phyloP scores from a whole-genome alignment of 2,888 invertebrate species.

The Tipula lateralis region DNA sequence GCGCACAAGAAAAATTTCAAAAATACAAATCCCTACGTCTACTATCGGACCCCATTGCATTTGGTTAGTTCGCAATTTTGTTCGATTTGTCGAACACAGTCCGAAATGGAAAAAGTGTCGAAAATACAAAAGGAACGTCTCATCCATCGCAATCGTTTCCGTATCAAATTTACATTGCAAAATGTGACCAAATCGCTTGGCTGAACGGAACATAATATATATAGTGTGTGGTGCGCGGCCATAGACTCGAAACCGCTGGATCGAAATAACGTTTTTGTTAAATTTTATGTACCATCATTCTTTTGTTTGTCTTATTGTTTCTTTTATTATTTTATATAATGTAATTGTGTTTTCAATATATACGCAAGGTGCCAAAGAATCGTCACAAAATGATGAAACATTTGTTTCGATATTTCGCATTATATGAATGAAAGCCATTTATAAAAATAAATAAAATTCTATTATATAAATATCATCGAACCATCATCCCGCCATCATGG shows the following conservation, averaged over 20 bases:
- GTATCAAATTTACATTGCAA: conserved; percentile 37
- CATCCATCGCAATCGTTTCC: conserved; percentile 38
- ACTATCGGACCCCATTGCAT: conserved; percentile 67
- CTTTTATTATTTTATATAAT: background rate
- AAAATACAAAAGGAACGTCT: conserved; percentile 60
- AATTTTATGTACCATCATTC: background rate
- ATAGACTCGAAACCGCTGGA: background rate
- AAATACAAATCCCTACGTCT: conserved; percentile 54
- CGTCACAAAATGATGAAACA: conserved; percentile 11
- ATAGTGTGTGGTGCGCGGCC: background rate
- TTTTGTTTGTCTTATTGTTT: too few relatives aligned
- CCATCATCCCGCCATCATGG: background rate
- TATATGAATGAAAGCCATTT: background rate
- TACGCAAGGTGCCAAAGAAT: background rate
- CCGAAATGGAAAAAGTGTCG: conserved; percentile 58
- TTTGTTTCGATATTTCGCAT: conserved; percentile 11
- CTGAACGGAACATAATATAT: background rate
- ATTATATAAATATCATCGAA: background rate
- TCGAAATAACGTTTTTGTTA: background rate
- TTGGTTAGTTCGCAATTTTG: conserved; percentile 64
- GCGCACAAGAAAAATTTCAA: conserved; percentile 64
- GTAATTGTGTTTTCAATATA: conserved; percentile 2
- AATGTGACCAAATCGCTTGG: background rate
- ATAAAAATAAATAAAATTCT: too few relatives aligned
- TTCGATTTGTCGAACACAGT: conserved; percentile 60